Evolutionary conservation across 2,797 vertebrate species (phyloP).

Genomic region (Coccyzus lansbergi): DNA sequence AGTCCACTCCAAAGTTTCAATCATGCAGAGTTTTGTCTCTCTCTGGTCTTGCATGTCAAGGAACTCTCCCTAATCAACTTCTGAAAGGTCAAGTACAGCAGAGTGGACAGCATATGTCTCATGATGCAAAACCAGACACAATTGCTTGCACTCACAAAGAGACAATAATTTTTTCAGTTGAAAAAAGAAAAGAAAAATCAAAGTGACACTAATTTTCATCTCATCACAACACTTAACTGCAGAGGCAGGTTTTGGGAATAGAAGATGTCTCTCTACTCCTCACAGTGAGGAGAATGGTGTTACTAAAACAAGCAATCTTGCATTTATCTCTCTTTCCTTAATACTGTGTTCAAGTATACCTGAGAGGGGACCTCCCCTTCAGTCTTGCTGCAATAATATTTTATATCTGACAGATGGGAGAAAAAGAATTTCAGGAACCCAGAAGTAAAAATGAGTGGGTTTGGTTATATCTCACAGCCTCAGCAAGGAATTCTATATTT

Average conservation of each 20-base stretch:
- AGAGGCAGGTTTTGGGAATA: conserved; percentile 1
- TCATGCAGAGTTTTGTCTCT: not conserved
- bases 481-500: not conserved
- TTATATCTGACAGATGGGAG: not conserved
- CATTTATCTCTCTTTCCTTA: not conserved
- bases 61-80: not conserved
- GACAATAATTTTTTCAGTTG: not conserved
- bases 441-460: not conserved
- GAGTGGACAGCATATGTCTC: not conserved
- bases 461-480: conserved; percentile 1
- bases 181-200: not conserved
- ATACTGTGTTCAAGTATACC: not conserved
- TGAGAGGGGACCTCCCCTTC: not conserved
- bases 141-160: not conserved
- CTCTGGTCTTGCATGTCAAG: not conserved
- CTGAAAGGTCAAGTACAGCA: not conserved
- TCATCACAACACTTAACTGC: not conserved
- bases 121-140: not conserved
- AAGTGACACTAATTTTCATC: not conserved
- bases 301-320: not conserved
- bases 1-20: not conserved
- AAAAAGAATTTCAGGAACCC: not conserved
- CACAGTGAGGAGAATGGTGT: not conserved
- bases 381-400: not conserved
- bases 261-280: not conserved